These are phyloP conservation scores for Phaethon lepturus DNA, from an alignment of 2,113 vertebrate genomes.

Conservation along the genomic window DNA sequence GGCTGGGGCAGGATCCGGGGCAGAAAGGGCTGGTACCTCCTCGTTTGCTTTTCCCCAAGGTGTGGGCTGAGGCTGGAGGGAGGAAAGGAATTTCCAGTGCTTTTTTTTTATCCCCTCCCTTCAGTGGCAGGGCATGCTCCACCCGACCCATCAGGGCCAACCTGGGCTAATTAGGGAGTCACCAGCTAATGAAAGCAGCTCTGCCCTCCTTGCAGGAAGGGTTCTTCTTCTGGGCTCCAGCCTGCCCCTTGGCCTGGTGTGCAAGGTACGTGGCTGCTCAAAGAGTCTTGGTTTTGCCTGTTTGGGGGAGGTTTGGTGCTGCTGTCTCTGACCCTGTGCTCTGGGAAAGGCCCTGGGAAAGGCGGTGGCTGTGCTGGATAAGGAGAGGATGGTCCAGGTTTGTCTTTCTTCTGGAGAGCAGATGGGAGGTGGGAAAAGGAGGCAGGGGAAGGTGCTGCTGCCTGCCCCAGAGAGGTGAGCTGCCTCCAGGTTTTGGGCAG, in stretches of 20 bases:
- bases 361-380: neutral
- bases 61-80: neutral
- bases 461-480: neutral
- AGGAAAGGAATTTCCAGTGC: neutral
- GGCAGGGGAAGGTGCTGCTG: neutral
- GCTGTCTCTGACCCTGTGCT: neutral
- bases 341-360: neutral
- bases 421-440: neutral
- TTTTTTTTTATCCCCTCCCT: rapidly evolving
- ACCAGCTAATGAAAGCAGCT: neutral
- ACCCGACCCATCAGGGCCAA: neutral
- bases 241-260: rapidly evolving
- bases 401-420: rapidly evolving
- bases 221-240: rapidly evolving
- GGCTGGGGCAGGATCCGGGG: neutral
- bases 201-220: rapidly evolving
- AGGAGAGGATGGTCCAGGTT: neutral
- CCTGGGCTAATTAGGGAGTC: neutral
- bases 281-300: neutral
- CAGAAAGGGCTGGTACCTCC: neutral
- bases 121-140: neutral
- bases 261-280: neutral
- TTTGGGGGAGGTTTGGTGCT: neutral
- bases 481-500: neutral
- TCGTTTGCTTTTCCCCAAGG: rapidly evolving